phyloP scores from a whole-genome alignment of 2,888 invertebrate genomes.

The Linnaemya tessellans region DNA sequence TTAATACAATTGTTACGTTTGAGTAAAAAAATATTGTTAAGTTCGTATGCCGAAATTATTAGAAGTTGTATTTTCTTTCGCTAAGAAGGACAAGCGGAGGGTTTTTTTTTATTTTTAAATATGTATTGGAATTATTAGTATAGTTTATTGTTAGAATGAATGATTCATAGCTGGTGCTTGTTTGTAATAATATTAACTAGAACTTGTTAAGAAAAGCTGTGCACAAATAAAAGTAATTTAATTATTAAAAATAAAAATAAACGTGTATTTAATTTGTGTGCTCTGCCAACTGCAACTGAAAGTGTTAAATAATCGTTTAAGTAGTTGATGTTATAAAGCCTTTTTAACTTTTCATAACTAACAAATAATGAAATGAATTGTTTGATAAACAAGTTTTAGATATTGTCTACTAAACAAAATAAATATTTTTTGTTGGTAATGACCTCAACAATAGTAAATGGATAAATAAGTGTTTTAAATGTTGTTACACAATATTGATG shows the following conservation, averaged over 20 bases:
- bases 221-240: not conserved
- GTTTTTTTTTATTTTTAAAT: not conserved
- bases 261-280: not conserved
- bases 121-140: constrained; percentile 2
- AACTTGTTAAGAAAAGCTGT: constrained; percentile 20
- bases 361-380: constrained; percentile 41
- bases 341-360: not conserved
- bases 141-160: not conserved
- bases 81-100: constrained; percentile 5
- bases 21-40: not conserved
- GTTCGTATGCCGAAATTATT: constrained; percentile 7
- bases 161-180: constrained; percentile 21
- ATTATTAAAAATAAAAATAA: not conserved
- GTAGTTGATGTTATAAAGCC: constrained; percentile 19
- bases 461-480: constrained; percentile 35
- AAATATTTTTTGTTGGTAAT: constrained; percentile 47
- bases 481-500: constrained; percentile 24
- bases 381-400: not conserved
- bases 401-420: constrained; percentile 14
- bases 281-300: constrained; percentile 13
- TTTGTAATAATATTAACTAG: constrained; percentile 9
- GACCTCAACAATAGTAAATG: constrained; percentile 58
- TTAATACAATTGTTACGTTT: constrained; percentile 6
- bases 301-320: constrained; percentile 42
- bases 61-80: constrained; percentile 18